phyloP scores from a whole-genome alignment of 2,888 invertebrate genomes.

The Bellardia pandia region DNA sequence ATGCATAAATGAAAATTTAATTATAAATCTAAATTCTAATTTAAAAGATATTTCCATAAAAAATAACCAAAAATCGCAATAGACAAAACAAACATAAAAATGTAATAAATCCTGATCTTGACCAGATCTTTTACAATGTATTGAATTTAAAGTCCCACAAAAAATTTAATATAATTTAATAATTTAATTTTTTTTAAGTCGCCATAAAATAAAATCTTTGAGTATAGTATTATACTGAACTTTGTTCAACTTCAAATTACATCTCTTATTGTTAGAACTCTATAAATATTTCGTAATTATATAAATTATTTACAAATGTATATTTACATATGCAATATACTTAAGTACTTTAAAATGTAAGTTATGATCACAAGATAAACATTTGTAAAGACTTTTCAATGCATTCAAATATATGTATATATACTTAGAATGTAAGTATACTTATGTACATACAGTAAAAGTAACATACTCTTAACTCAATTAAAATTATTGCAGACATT shows the following conservation, averaged over 20 bases:
- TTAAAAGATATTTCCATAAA: too few species aligned
- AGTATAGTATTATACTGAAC: too few species aligned
- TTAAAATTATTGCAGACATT: slow-evolving; percentile 35
- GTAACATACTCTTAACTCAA: slow-evolving; percentile 10
- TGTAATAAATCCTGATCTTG: too few species aligned
- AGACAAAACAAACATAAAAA: too few species aligned
- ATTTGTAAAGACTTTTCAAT: background rate
- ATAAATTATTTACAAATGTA: background rate
- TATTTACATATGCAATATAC: background rate
- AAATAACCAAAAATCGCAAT: too few species aligned
- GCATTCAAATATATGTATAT: background rate
- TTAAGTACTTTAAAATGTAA: slow-evolving; percentile 8
- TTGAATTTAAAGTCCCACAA: too few species aligned
- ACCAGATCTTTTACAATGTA: too few species aligned
- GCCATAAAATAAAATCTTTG: too few species aligned
- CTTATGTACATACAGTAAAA: background rate
- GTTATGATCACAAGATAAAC: slow-evolving; percentile 22
- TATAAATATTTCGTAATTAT: background rate
- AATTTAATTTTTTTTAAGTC: too few species aligned
- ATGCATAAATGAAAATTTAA: too few species aligned
- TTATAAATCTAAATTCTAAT: too few species aligned
- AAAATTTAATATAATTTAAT: too few species aligned
- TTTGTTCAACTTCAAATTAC: background rate
- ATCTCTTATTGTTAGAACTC: background rate
- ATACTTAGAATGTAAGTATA: background rate